Evolutionary conservation across 1,140 invertebrate species (phyloP), one percentile per base, ranked within the genome.

Genomic region (Calephelis nemesis): DNA sequence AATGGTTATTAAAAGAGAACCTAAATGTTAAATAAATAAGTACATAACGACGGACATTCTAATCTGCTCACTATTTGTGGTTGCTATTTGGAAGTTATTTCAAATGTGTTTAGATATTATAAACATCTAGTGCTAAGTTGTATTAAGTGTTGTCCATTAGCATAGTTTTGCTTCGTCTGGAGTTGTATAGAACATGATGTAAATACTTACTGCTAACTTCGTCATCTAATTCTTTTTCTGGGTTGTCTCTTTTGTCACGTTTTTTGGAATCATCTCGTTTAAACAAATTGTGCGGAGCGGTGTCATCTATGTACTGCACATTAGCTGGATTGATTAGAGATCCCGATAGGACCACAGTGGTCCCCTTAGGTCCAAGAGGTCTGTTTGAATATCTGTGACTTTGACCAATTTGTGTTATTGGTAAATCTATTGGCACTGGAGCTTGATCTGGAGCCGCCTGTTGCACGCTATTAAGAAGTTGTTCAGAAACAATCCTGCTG

Each of bases 231-330:
- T 88, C 88, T 64, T 92, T 93, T 71, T 92, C 87, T 8, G 90
- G 88, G 67, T 93, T 92, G 58, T 90, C 92, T 76, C 92, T 90
- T 74, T 92, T 94, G 74, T 91, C 88, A 40, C 89, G 82, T 82
- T 85, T 88, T 47, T 82, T 78, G 19, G 91, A 90, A 70, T 93
- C 54, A 30, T 58, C 81, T 49, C 93, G 86, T 75, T 94, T 94
- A 69, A 93, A 94, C 39, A 94, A 74, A 50, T 86, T 88, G 70
- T 93, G 94, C 39, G 74, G 79, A 0, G 87, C 82, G 19, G 90
- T 85, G 40, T 92, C 92, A 65, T 94, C 94, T 39, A 94, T 92
- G 68, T 93, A 94, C 79, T 94, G 93, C 0, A 94, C 90, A 74
- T 93, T 93, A 67, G 93, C 79, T 65, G 93, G 93, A 82, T 93